phyloP scores from a whole-genome alignment of 2,888 invertebrate genomes.

The Melanostoma mellinum region DNA sequence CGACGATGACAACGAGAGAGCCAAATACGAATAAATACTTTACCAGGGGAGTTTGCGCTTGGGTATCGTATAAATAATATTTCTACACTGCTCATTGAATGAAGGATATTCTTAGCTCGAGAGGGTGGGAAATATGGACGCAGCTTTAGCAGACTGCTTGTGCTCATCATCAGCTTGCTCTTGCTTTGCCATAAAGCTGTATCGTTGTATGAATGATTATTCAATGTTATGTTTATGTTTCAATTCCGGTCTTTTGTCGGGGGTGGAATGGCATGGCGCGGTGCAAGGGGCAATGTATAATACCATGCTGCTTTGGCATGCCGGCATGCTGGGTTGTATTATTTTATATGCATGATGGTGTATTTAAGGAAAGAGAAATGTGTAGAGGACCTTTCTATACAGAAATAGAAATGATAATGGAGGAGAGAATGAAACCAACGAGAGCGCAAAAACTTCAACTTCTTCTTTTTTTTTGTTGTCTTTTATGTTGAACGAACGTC shows the following conservation, averaged over 20 bases:
- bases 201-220: constrained; percentile 65
- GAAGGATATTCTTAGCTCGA: constrained; percentile 19
- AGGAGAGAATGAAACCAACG: constrained; percentile 44
- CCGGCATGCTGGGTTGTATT: constrained; percentile 55
- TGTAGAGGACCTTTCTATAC: constrained; percentile 34
- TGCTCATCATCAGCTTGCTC: constrained; percentile 18
- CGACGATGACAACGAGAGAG: neutral
- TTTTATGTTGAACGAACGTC: neutral
- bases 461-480: neutral
- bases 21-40: constrained; percentile 9
- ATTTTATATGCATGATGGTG: neutral
- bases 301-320: constrained; percentile 54
- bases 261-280: neutral
- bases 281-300: neutral
- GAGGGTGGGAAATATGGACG: constrained; percentile 18
- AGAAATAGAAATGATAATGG: constrained; percentile 36
- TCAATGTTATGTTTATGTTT: constrained; percentile 73
- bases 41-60: constrained; percentile 48
- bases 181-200: constrained; percentile 29
- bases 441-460: constrained; percentile 48
- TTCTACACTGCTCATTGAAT: constrained; percentile 45
- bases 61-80: constrained; percentile 15
- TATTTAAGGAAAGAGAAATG: constrained; percentile 6
- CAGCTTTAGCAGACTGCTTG: constrained; percentile 17
- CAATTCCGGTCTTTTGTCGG: constrained; percentile 55